A percentile compares a stretch with the other conserved stretches of the same genome.
Conservation (phyloP, 2,797 vertebrate genomes). For the Rhinichthys osculus region DNA sequence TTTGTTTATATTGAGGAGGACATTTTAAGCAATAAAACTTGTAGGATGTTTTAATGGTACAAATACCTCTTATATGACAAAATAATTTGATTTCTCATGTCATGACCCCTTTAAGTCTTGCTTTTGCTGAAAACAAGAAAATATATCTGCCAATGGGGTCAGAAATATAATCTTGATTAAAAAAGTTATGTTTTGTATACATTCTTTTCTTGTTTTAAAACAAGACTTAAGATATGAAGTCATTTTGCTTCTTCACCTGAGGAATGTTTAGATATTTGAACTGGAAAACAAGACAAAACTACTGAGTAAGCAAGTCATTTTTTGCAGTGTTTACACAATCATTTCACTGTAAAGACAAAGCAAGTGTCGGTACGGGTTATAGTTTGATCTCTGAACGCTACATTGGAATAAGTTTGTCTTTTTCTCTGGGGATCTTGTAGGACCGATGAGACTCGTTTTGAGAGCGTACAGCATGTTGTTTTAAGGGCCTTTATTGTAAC, state of each 20-base stretch:
- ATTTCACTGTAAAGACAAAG: not conserved
- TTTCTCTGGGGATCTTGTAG: not conserved
- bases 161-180: too few species aligned
- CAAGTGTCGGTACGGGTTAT: not conserved
- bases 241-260: not conserved
- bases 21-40: not conserved
- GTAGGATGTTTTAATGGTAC: not conserved
- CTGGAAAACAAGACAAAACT: not conserved
- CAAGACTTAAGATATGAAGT: too few species aligned
- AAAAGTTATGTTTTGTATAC: too few species aligned
- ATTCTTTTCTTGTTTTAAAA: too few species aligned
- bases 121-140: not conserved
- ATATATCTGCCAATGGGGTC: too few species aligned
- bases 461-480: slow-evolving; percentile 15
- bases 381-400: not conserved
- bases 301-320: not conserved
- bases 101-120: not conserved
- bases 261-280: not conserved
- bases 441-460: not conserved
- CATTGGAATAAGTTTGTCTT: not conserved
- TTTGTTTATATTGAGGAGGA: not conserved
- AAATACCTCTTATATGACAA: not conserved
- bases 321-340: not conserved
- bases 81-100: not conserved
- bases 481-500: not conserved